Evolutionary conservation across 2,888 invertebrate genomes (phyloP), one percentile per base, ranked within the genome.

Genomic region (Timema podura): DNA sequence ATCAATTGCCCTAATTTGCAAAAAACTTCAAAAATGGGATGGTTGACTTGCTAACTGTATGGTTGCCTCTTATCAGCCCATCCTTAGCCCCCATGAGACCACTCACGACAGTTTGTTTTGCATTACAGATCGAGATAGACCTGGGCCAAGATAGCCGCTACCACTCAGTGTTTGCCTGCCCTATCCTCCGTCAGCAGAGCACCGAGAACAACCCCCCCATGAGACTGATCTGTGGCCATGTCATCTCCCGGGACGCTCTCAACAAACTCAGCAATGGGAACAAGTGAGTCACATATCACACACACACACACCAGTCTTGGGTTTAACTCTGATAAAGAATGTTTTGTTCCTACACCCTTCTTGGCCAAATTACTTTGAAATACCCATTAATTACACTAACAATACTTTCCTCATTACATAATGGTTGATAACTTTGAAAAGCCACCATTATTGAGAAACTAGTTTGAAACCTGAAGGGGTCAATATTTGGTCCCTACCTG

Each of bases 161-260:
- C 81, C 99, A 99, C 84, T 98, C 98, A 7, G 93, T 98, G 79
- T 99, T 99, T 84, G 97, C 98, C 44, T 99, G 99, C 81, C 99
- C 99, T 9, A 99, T 99, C 78, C 86, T 99, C 73, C 88, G 98
- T 69, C 98, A 98, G 80, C 98, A 98, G 81, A 95, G 95, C 64
- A 93, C 95, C 0, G 96, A 96, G 76, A 88, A 88, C 76, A 99
- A 99, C 86, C 99, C 99, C 70, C 98, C 99, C 15, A 97, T 99
- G 92, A 87, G 96, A 75, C 86, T 99, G 73, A 89, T 94, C 5
- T 99, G 99, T 82, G 99, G 99, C 5, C 99, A 99, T 84, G 98
- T 98, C 73, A 98, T 99, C 78, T 97, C 97, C 5, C 87, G 93
- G 75, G 99, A 99, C 84, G 99, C 99, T 64, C 87, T 99, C 75